Percentiles rank a stretch among this genome's conserved stretches.
Conservation (phyloP, 2,113 vertebrate genomes). For the Leucosticte australis region DNA sequence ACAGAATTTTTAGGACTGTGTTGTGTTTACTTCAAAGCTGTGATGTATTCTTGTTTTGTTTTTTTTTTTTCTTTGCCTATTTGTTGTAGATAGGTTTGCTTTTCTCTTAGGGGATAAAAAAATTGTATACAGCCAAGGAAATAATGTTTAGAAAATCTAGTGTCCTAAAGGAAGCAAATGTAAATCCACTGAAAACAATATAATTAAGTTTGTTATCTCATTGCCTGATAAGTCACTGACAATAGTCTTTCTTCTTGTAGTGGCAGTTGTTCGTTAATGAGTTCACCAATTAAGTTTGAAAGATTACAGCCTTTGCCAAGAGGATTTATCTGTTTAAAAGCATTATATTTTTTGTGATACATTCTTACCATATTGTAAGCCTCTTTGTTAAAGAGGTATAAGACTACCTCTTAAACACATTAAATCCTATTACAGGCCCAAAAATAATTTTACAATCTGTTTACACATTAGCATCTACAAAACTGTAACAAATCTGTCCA, state of each 20-base stretch:
- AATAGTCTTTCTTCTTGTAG: slow-evolving; percentile 68
- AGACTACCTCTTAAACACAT: slow-evolving; percentile 60
- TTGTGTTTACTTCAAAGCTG: not conserved
- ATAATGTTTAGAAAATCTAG: slow-evolving; percentile 50
- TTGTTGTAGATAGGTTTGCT: not conserved
- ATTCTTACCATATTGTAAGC: slow-evolving; percentile 62
- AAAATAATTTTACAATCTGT: slow-evolving; percentile 55
- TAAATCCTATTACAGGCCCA: slow-evolving; percentile 51
- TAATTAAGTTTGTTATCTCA: slow-evolving; percentile 75
- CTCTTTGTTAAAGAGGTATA: slow-evolving; percentile 60
- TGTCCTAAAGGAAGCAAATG: slow-evolving; percentile 63
- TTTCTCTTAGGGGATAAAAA: not conserved
- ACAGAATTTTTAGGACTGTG: slow-evolving; percentile 46
- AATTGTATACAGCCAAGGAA: not conserved
- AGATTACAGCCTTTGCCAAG: slow-evolving; percentile 68
- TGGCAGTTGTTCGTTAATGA: slow-evolving; percentile 74
- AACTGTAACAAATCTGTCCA: slow-evolving; percentile 47
- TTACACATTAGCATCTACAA: slow-evolving; percentile 52
- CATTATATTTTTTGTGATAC: slow-evolving; percentile 68
- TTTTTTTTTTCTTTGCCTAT: not conserved
- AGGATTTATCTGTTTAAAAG: slow-evolving; percentile 74
- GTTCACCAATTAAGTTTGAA: slow-evolving; percentile 75
- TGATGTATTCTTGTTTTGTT: not conserved
- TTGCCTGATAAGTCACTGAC: slow-evolving; percentile 69
- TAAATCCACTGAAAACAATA: slow-evolving; percentile 68